These are phyloP conservation scores for Siphamia tubifer DNA, from an alignment of 2,113 vertebrate species.

Conservation along the genomic window DNA sequence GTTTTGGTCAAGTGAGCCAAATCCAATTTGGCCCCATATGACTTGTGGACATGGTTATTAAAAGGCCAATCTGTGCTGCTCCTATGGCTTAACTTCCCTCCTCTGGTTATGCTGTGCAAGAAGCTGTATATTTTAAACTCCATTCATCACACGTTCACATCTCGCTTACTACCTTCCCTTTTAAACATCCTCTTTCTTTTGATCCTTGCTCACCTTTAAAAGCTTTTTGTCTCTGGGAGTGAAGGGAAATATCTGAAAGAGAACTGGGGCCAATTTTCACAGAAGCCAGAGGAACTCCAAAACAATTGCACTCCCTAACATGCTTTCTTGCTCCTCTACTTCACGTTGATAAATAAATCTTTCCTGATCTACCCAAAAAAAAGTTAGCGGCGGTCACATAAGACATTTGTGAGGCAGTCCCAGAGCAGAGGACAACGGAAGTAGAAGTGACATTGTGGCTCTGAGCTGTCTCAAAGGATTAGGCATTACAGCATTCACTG, in stretches of 20 bases:
- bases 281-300: constrained; percentile 44
- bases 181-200: constrained; percentile 36
- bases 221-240: constrained; percentile 26
- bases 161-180: constrained; percentile 17
- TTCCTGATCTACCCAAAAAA: constrained; percentile 35
- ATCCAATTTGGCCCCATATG: constrained; percentile 70
- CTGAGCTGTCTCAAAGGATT: constrained; percentile 82
- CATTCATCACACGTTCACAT: constrained; percentile 53
- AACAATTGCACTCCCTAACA: constrained; percentile 50
- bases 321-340: constrained; percentile 34
- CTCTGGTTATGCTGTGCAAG: constrained; percentile 26
- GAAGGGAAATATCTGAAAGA: constrained; percentile 48
- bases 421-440: constrained; percentile 75
- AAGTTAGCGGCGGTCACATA: constrained; percentile 74
- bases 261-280: constrained; percentile 43
- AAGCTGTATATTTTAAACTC: constrained; percentile 54
- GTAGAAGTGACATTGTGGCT: constrained; percentile 82
- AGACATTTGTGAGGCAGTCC: constrained; percentile 70
- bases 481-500: constrained; percentile 81
- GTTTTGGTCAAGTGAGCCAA: constrained; percentile 74
- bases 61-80: constrained; percentile 67
- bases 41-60: constrained; percentile 68
- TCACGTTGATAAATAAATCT: constrained; percentile 64
- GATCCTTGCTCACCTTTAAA: constrained; percentile 33
- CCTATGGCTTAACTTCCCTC: constrained; percentile 36